Evolutionary conservation across 1,140 invertebrate species (phyloP), one percentile per base, ranked within the genome.

Genomic region (Drosophila nigromelanica): DNA sequence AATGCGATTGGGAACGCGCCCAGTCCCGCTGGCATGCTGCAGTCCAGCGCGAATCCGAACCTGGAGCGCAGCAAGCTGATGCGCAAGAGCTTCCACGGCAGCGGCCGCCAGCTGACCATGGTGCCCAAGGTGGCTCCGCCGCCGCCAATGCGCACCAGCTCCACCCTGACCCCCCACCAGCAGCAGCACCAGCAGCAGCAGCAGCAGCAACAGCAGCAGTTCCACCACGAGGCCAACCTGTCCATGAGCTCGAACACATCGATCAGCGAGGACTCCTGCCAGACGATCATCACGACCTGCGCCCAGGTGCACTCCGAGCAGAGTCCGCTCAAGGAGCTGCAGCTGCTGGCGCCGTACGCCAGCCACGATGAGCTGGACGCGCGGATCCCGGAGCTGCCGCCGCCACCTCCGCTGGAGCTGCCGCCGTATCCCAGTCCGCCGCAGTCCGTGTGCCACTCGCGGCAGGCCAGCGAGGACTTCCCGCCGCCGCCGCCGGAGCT

Each of bases 11-110:
- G 92, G 75, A 37, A 52, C 35, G 3, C 7, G 5, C 14, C 10
- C 7, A 60, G 40, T n/a, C 48, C 10, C 14, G 5, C 18, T 4
- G 11, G 21, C 35, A 7, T 30, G 54, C 12, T 50, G 35, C 66
- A 87, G 91, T 15, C 92, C 6, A 66, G 89, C 6, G 93, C 95
- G 8, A 97, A 97, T 92, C 96, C 96, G 1, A 97, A 97, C 83
- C 93, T 97, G 21, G 96, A 97, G 90, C 93, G 96, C 75, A 97
- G 96, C 92, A 96, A 96, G 85, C 92, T 97, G 47, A 98, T 97
- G 96, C 94, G 96, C 79, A 97, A 97, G 81, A 97, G 96, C 92
- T 97, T 97, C 90, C 96, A 97, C 90, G 96, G 96, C 27, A 97
- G 96, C 82, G 95, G 95, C 5, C 94, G 95, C 0, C 96, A 96